phyloP scores from a whole-genome alignment of 2,113 vertebrate species.

The Sarotherodon lohbergeri region DNA sequence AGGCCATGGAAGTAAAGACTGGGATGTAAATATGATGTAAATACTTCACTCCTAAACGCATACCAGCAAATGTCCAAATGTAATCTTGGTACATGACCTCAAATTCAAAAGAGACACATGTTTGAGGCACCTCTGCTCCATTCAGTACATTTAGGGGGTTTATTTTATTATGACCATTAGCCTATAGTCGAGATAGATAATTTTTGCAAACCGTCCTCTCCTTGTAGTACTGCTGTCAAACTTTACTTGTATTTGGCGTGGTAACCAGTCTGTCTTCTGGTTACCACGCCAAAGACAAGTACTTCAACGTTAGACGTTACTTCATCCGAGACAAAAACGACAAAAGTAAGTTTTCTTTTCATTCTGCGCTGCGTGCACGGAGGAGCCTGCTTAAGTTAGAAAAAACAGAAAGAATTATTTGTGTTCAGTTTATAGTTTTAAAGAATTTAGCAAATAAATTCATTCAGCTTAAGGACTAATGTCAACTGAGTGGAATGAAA shows the following conservation, averaged over 20 bases:
- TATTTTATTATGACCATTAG: background rate
- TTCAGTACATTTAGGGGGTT: background rate
- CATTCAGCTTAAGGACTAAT: background rate
- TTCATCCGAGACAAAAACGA: constrained; percentile 12
- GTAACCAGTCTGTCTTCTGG: too few species aligned
- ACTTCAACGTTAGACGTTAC: constrained; percentile 56
- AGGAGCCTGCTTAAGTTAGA: background rate
- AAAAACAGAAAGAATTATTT: background rate
- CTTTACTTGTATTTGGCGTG: too few species aligned
- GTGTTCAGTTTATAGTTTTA: background rate
- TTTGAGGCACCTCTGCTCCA: background rate
- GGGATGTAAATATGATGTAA: background rate
- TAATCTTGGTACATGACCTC: background rate
- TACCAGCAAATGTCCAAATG: background rate
- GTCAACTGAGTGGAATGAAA: background rate
- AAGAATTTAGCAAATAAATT: background rate
- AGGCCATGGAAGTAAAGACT: background rate
- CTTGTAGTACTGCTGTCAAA: too few species aligned
- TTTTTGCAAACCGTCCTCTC: too few species aligned
- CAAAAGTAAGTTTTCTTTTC: constrained; percentile 17
- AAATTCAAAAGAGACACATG: background rate
- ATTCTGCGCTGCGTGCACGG: background rate
- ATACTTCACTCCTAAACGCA: background rate
- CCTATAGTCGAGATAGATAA: background rate
- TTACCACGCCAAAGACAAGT: constrained; percentile 66